Conservation (phyloP, 1,140 invertebrate genomes). For the Zaprionus lachaisei region DNA sequence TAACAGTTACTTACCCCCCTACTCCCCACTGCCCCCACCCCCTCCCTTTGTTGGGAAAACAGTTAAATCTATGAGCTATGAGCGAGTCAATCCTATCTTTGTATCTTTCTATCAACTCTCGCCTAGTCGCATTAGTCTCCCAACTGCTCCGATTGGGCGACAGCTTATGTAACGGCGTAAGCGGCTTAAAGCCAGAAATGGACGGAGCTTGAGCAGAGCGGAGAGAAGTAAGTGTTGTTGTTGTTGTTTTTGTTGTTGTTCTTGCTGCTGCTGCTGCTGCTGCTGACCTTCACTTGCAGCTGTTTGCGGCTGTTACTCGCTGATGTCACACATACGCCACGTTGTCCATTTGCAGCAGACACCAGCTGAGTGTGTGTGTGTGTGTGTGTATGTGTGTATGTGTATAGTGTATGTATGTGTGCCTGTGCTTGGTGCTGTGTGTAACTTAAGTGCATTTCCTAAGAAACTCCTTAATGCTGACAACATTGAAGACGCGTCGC, state of each 20-base stretch:
- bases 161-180: slow-evolving; percentile 7
- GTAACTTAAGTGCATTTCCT: slow-evolving; percentile 35
- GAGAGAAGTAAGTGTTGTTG: not conserved
- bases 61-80: not conserved
- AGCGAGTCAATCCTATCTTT: not conserved
- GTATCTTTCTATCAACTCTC: not conserved
- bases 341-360: slow-evolving; percentile 29
- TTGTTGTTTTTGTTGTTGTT: not conserved
- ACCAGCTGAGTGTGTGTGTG: not conserved
- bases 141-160: not conserved
- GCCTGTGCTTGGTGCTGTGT: not conserved
- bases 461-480: slow-evolving; percentile 46
- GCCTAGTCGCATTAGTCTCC: not conserved
- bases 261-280: not conserved
- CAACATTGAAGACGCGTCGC: slow-evolving; percentile 24
- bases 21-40: no score
- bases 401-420: not conserved
- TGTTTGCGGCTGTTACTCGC: not conserved
- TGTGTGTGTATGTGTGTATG: not conserved
- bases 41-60: not conserved
- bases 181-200: slow-evolving; percentile 3
- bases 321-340: slow-evolving; percentile 32
- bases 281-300: slow-evolving; percentile 39
- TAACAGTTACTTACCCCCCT: no score
- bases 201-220: not conserved